These are phyloP conservation scores for Drosophila nr. fundita DNA, from an alignment of 2,888 invertebrate species.

Conservation along the genomic window DNA sequence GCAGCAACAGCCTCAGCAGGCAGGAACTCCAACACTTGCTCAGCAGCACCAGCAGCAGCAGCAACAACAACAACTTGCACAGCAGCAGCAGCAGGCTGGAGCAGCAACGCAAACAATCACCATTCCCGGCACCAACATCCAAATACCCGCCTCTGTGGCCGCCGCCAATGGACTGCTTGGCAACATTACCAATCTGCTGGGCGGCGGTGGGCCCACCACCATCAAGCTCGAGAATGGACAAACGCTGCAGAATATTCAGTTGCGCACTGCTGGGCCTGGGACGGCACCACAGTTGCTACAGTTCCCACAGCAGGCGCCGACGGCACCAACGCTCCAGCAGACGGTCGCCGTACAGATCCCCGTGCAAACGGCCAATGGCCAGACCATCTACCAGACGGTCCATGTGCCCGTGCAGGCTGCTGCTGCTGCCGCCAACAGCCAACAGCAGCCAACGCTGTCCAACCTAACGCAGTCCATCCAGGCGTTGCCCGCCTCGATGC, in stretches of 20 bases:
- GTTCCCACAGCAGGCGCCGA: constrained; percentile 78
- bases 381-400: constrained; percentile 97
- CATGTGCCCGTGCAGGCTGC: constrained; percentile 95
- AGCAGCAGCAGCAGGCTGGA: constrained; percentile 56
- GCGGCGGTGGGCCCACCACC: constrained; percentile 62
- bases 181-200: constrained; percentile 76
- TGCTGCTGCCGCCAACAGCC: constrained; percentile 85
- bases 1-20: constrained; percentile 44
- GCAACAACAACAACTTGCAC: constrained; percentile 37
- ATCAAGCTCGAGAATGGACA: constrained; percentile 82
- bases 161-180: constrained; percentile 84
- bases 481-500: constrained; percentile 83
- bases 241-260: constrained; percentile 89
- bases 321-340: constrained; percentile 84
- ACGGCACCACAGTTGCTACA: constrained; percentile 83
- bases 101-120: constrained; percentile 75
- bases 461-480: constrained; percentile 86
- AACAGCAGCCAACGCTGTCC: constrained; percentile 85
- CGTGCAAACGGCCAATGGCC: constrained; percentile 87
- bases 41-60: constrained; percentile 55
- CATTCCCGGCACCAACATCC: constrained; percentile 85
- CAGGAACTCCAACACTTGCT: constrained; percentile 32
- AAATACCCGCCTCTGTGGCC: constrained; percentile 84
- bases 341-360: constrained; percentile 94
- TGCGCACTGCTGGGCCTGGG: constrained; percentile 86